phyloP scores from a whole-genome alignment of 2,113 vertebrate genomes.

The Hemibagrus wyckioides region DNA sequence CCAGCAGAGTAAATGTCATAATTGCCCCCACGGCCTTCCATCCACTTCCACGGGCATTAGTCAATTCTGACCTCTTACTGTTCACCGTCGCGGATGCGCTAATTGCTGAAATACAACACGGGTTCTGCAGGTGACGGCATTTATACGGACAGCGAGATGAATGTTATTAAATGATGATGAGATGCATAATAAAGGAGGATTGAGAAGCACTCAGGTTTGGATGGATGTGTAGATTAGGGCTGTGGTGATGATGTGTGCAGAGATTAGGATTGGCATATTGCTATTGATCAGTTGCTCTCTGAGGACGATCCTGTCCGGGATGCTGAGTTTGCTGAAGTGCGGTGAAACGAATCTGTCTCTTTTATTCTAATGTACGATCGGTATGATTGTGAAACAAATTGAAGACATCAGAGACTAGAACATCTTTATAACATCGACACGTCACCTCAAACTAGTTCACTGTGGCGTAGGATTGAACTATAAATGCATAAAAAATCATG shows the following conservation, averaged over 20 bases:
- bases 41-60: constrained; percentile 68
- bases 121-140: constrained; percentile 34
- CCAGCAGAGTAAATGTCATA: constrained; percentile 80
- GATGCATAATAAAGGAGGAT: background rate
- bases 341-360: constrained; percentile 50
- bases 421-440: background rate
- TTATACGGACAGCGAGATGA: background rate
- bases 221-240: constrained; percentile 1
- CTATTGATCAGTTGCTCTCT: constrained; percentile 71
- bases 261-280: constrained; percentile 73
- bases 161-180: background rate
- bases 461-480: too few relatives aligned
- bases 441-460: background rate
- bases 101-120: constrained; percentile 53
- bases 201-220: background rate
- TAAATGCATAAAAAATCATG: background rate
- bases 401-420: background rate
- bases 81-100: constrained; percentile 56
- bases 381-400: background rate
- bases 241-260: background rate
- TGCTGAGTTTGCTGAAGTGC: constrained; percentile 37
- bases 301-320: constrained; percentile 68
- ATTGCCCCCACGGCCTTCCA: constrained; percentile 73
- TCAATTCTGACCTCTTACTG: constrained; percentile 70
- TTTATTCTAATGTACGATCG: background rate